Base-by-base conservation (phyloP, 2,888 invertebrate species). In the Amiota communis region DNA sequence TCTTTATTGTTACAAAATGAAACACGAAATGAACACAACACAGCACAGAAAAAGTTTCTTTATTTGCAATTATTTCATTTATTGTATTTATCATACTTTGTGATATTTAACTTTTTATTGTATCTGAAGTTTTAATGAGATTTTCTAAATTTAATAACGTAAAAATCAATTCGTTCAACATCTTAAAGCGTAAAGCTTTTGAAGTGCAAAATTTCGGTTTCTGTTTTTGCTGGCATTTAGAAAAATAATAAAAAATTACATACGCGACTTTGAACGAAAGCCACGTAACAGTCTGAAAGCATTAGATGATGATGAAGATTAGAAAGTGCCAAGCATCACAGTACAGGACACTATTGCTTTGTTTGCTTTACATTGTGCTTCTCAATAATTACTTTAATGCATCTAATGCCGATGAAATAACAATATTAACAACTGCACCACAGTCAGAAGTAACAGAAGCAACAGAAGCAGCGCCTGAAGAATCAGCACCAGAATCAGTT, bases 1-100 rank as follows among this genome's bases (percentile, higher is more conserved):
- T 36, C 36, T 36, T 36, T 6, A 36, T 3, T 23, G 1, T 23
- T 23, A 36, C 36, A 36, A 36, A 36, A 36, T 36, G 36, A 6
- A 36, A 36, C 36, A 36, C 36, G 36, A 36, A 36, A 36, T 36
- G 36, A 36, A 23, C 23, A 23, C 2, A 23, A 36, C 36, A 6
- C 36, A 36, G 6, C 6, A 36, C 36, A 36, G 36, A 36, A 36
- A 36, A 36, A 36, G 36, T 36, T 36, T 36, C 48, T 65, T 48
- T 65, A 65, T 65, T 65, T 48, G 65, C 48, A 65, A 65, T 65
- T 65, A 65, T 65, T 65, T 17, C 48, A n/a, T 65, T 65, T 48
- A 65, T n/a, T n/a, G n/a, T n/a, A n/a, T 36, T 36, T 48, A 17
- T 17, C 48, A 36, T 36, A 36, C 8, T 2, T 36, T 36, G 2